phyloP scores from a whole-genome alignment of 1,140 invertebrate genomes.

The Daktulosphaira vitifoliae region DNA sequence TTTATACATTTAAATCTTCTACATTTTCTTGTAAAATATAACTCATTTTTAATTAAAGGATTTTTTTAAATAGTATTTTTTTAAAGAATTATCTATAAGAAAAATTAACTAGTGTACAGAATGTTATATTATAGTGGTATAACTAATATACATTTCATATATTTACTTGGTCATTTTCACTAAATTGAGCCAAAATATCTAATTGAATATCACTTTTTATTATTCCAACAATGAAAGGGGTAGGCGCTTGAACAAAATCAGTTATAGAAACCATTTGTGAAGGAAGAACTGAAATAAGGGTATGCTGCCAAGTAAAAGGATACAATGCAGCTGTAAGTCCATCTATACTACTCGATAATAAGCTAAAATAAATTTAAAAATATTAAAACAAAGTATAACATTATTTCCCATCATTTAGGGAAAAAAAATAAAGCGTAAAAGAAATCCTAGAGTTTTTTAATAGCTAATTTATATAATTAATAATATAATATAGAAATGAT shows the following conservation, averaged over 20 bases:
- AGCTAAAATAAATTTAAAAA: slow-evolving; percentile 49
- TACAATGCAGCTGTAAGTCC: slow-evolving; percentile 64
- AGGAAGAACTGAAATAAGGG: slow-evolving; percentile 66
- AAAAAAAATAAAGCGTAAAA: slow-evolving; percentile 28
- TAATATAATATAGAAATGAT: no score
- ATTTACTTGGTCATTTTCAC: slow-evolving; percentile 41
- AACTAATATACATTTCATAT: background rate
- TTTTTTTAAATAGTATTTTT: no score
- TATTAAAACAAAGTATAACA: slow-evolving; percentile 23
- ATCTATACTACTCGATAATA: slow-evolving; percentile 62
- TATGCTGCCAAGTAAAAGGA: slow-evolving; percentile 73
- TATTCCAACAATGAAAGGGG: slow-evolving; percentile 65
- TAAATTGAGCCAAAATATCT: slow-evolving; percentile 40
- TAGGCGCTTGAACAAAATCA: slow-evolving; percentile 62
- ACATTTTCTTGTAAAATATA: no score
- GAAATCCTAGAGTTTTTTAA: background rate
- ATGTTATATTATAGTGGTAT: background rate
- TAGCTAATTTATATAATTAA: background rate
- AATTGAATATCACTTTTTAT: slow-evolving; percentile 48
- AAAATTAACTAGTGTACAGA: no score
- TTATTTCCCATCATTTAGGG: no score
- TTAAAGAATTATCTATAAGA: no score
- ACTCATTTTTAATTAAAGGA: no score
- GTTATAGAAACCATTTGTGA: slow-evolving; percentile 48
- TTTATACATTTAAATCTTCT: no score